These are phyloP conservation scores for Microplitis mediator DNA, from an alignment of 1,140 invertebrate species.

Conservation along the genomic window DNA sequence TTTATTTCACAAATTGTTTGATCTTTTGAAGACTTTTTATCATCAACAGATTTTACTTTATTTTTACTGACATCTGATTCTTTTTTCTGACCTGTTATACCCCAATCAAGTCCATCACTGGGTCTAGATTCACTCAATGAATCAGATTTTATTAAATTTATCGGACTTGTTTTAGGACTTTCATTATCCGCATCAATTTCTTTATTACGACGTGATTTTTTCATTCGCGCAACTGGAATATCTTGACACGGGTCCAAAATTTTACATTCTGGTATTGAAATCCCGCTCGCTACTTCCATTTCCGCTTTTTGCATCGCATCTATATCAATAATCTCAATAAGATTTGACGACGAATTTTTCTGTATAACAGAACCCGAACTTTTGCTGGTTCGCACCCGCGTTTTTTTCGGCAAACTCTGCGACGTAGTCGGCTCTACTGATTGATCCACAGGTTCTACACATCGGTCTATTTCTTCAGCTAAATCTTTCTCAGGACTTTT, in stretches of 20 bases:
- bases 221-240: conserved; percentile 22
- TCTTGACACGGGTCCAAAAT: conserved; percentile 33
- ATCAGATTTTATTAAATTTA: neutral
- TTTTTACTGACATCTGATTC: too few relatives aligned
- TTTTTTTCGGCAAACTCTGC: conserved; percentile 37
- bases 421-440: conserved; percentile 9
- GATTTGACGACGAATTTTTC: conserved; percentile 15
- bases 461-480: conserved; percentile 31
- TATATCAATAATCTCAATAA: conserved; percentile 55
- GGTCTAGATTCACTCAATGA: neutral
- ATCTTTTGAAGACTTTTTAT: too few relatives aligned
- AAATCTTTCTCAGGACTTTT: conserved; percentile 34
- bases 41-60: too few relatives aligned
- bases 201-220: conserved; percentile 36
- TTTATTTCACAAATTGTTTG: too few relatives aligned
- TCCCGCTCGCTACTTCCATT: conserved; percentile 22
- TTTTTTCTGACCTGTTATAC: neutral
- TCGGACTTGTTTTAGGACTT: neutral
- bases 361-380: neutral
- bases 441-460: conserved; percentile 18
- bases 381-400: conserved; percentile 27
- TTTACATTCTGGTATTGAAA: conserved; percentile 40
- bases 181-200: conserved; percentile 18
- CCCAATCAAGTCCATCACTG: neutral
- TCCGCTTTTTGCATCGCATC: conserved; percentile 49